Conservation (phyloP, 2,797 vertebrate species). For the Muraenolepis orangiensis region DNA sequence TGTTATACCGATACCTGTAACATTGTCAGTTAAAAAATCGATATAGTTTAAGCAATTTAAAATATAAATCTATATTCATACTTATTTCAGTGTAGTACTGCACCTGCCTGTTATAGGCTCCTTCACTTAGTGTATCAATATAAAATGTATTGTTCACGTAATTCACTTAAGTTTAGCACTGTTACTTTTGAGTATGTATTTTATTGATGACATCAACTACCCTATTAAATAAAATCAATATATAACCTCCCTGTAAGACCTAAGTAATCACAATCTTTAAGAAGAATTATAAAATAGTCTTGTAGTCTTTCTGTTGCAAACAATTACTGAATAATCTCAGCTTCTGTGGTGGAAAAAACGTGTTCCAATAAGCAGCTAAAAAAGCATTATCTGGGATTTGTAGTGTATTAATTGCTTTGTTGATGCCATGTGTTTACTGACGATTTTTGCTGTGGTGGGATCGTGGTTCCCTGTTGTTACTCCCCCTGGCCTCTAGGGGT, state of each 20-base stretch:
- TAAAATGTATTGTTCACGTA: slow-evolving; percentile 74
- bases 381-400: slow-evolving; percentile 90
- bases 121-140: slow-evolving; percentile 75
- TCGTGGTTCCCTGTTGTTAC: slow-evolving; percentile 97
- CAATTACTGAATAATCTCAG: slow-evolving; percentile 82
- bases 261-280: slow-evolving; percentile 59
- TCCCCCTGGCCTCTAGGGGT: slow-evolving; percentile 87
- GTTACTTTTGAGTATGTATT: slow-evolving; percentile 67
- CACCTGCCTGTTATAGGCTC: slow-evolving; percentile 71
- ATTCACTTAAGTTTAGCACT: slow-evolving; percentile 73
- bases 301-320: slow-evolving; percentile 82
- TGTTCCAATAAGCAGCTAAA: slow-evolving; percentile 91
- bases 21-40: slow-evolving; percentile 71
- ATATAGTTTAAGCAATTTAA: slow-evolving; percentile 70
- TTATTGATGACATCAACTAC: slow-evolving; percentile 69
- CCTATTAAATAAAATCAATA: slow-evolving; percentile 56
- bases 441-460: slow-evolving; percentile 93
- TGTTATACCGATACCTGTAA: slow-evolving; percentile 76
- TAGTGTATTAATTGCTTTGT: slow-evolving; percentile 94
- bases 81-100: slow-evolving; percentile 78
- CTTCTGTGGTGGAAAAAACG: slow-evolving; percentile 86
- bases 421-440: slow-evolving; percentile 97
- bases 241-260: slow-evolving; percentile 59
- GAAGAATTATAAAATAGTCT: slow-evolving; percentile 73
- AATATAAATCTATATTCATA: slow-evolving; percentile 62